Evolutionary conservation across 2,113 vertebrate genomes (phyloP).

Genomic region (Argyrosomus japonicus): DNA sequence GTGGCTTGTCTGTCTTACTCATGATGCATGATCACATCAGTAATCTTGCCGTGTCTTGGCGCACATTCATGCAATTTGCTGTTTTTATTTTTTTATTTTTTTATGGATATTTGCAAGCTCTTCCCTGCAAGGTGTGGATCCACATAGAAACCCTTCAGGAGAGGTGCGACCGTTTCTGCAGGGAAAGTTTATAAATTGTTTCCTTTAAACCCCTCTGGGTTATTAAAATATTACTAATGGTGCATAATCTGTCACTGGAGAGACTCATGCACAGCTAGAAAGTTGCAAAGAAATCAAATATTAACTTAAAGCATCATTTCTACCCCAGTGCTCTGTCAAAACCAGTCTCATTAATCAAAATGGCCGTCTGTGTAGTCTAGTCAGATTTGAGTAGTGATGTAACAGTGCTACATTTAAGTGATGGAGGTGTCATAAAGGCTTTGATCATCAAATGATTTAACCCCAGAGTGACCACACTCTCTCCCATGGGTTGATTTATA

Average conservation of each 20-base stretch:
- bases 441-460: neutral
- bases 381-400: conserved; percentile 62
- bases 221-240: neutral
- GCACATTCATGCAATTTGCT: neutral
- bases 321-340: conserved; percentile 39
- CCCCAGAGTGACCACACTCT: too few species aligned
- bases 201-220: neutral
- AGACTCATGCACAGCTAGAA: neutral
- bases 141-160: neutral
- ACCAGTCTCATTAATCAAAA: conserved; percentile 75
- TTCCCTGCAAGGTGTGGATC: conserved; percentile 42
- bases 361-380: conserved; percentile 66
- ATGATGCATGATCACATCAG: too few species aligned
- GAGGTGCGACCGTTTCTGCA: conserved; percentile 9
- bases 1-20: neutral
- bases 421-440: neutral
- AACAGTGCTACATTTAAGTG: conserved; percentile 45
- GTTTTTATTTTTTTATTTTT: neutral
- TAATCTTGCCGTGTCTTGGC: neutral
- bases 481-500: too few species aligned
- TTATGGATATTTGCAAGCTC: conserved; percentile 7
- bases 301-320: neutral
- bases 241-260: neutral
- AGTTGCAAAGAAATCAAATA: conserved; percentile 11
- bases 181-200: conserved; percentile 15